phyloP scores from a whole-genome alignment of 2,797 vertebrate genomes.

The Ptychobarbus kaznakovi region DNA sequence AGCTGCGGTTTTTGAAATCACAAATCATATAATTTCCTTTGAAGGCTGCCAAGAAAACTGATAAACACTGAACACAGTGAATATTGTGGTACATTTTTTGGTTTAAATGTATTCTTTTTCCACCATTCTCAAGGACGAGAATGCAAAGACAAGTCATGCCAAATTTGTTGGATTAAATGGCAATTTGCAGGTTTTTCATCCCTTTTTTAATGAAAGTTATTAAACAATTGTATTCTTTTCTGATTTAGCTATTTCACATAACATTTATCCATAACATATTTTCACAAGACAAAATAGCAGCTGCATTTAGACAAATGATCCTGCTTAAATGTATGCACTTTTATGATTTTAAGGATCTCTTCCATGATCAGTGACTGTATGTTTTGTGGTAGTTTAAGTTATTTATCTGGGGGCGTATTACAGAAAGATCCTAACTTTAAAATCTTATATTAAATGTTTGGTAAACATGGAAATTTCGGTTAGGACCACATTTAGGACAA shows the following conservation, averaged over 20 bases:
- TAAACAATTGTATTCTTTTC: not conserved
- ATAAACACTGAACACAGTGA: conserved; percentile 27
- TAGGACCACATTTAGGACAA: no score
- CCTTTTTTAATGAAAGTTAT: not conserved
- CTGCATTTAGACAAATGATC: not conserved
- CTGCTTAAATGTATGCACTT: not conserved
- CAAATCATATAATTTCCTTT: conserved; percentile 57
- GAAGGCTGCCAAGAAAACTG: conserved; percentile 33
- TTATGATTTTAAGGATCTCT: not conserved
- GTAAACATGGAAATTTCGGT: no score
- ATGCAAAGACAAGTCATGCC: not conserved
- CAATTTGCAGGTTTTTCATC: not conserved
- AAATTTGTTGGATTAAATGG: not conserved
- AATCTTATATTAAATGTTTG: no score
- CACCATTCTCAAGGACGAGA: not conserved
- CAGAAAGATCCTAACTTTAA: no score
- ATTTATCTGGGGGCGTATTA: not conserved
- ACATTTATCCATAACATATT: not conserved
- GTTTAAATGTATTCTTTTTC: not conserved
- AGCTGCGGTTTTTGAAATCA: conserved; percentile 41
- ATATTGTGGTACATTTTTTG: not conserved
- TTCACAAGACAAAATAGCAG: not conserved
- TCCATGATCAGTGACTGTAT: not conserved
- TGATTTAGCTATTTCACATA: not conserved
- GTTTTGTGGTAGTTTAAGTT: not conserved